Evolutionary conservation across 2,888 invertebrate genomes (phyloP), one percentile per base, ranked within the genome.

Genomic region (Conops quadrifasciatus): DNA sequence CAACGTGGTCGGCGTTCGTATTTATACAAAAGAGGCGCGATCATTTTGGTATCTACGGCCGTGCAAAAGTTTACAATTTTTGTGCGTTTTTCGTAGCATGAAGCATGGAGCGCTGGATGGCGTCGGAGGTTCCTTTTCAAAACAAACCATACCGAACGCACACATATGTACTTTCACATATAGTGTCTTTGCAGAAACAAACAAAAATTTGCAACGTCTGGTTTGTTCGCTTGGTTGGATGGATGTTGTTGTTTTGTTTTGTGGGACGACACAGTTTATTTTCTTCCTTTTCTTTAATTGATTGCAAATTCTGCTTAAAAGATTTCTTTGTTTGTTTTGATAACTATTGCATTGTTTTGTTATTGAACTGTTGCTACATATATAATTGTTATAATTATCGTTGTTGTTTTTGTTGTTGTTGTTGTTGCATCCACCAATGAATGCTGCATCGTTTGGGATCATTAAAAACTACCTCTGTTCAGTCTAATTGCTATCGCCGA

Each of bases 1-100:
- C 74, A 75, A 77, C 78, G 78, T 78, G 79, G 74, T 76, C 78
- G 79, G 79, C 81, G 82, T 83, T 82, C 80, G 80, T 76, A 82
- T 85, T 84, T 85, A 85, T 85, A 85, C 81, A 73, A 64, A 47
- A 70, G 58, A 60, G 73, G 66, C 65, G 28, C 47, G 59, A 24
- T 65, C 49, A 28, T 19, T 49, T 49, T 36, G 5, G 36, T 15
- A 15, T 66, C 24, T 51, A 51, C 47, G 7, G 45, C 36, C 21
- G 19, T 21, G 45, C 47, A 59, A 67, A 67, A 47, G 59, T 28
- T 49, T 58, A 47, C 59, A 47, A 67, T 59, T 51, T 68, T 47
- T 30, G 67, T 59, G 26, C 49, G 47, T 59, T 49, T 59, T 47
- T 60, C 28, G 59, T 59, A 66, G 66, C 66, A 53, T 53, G 49